Evolutionary conservation across 2,797 vertebrate genomes (phyloP).

Genomic region (Rhynchonycteris naso): DNA sequence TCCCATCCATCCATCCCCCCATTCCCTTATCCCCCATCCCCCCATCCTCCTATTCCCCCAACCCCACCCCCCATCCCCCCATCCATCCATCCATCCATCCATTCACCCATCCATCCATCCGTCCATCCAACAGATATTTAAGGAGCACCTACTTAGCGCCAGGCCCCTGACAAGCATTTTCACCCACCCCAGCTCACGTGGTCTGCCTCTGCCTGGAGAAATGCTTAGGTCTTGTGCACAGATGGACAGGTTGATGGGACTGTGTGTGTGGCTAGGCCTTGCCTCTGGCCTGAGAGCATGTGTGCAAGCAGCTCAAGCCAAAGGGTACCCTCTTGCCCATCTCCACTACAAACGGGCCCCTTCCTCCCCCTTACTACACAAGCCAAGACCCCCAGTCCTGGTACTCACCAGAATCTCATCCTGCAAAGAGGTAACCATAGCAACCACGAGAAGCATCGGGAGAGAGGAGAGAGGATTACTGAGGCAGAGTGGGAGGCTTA

Average conservation of each 20-base stretch:
- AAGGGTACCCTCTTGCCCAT: slow-evolving; percentile 17
- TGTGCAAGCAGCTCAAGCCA: slow-evolving; percentile 19
- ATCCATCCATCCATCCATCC: background rate
- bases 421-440: slow-evolving; percentile 92
- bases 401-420: slow-evolving; percentile 99
- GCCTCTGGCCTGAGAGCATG: background rate
- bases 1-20: background rate
- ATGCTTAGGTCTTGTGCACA: background rate
- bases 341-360: slow-evolving; percentile 25
- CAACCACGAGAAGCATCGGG: slow-evolving; percentile 91
- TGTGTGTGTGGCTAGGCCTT: background rate
- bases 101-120: background rate
- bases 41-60: too few species aligned
- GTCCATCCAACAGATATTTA: background rate
- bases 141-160: background rate
- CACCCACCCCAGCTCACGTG: background rate
- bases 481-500: slow-evolving; percentile 78
- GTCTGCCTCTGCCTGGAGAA: background rate
- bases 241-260: background rate
- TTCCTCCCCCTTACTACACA: slow-evolving; percentile 52
- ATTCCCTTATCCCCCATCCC: background rate
- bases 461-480: slow-evolving; percentile 90
- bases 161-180: background rate
- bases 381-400: slow-evolving; percentile 80
- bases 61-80: too few species aligned